Percentiles rank a stretch among this genome's conserved stretches.
These are phyloP conservation scores for Acinonyx jubatus DNA, from an alignment of 2,113 vertebrate species.

Conservation along the genomic window DNA sequence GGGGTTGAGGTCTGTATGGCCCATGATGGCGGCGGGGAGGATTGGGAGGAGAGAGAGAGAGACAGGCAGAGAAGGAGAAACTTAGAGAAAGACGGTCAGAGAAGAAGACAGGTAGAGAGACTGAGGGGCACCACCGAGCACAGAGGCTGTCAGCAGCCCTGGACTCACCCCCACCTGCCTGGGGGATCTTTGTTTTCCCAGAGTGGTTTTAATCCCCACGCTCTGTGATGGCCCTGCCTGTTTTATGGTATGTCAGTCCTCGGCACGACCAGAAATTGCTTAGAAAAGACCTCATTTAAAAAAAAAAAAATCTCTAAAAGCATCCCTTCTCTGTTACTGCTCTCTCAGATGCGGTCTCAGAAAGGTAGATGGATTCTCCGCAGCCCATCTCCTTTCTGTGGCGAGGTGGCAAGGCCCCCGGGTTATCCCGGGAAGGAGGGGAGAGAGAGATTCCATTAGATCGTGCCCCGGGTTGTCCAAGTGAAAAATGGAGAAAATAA, in stretches of 20 bases:
- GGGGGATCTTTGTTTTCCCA: background rate
- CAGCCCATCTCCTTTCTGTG: background rate
- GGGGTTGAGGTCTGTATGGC: background rate
- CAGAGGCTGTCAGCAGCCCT: background rate
- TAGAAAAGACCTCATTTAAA: background rate
- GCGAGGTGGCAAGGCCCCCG: background rate
- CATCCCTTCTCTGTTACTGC: background rate
- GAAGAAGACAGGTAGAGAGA: background rate
- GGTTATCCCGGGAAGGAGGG: background rate
- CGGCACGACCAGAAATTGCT: background rate
- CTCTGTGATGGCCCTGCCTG: background rate
- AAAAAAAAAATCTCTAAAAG: background rate
- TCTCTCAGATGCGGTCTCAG: background rate
- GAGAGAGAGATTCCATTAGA: conserved; percentile 24
- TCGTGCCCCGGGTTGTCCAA: conserved; percentile 2
- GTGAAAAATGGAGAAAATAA: conserved; percentile 65
- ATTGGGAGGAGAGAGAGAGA: background rate
- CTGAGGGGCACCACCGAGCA: fast-evolving
- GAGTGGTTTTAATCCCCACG: background rate
- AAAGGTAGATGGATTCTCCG: background rate
- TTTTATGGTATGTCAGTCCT: background rate
- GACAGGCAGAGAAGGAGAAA: background rate
- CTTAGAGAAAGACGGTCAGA: background rate
- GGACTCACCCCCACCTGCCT: fast-evolving
- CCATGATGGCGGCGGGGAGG: background rate